Evolutionary conservation across 2,797 vertebrate species (phyloP).

Genomic region (Melanotaenia maccullochi): DNA sequence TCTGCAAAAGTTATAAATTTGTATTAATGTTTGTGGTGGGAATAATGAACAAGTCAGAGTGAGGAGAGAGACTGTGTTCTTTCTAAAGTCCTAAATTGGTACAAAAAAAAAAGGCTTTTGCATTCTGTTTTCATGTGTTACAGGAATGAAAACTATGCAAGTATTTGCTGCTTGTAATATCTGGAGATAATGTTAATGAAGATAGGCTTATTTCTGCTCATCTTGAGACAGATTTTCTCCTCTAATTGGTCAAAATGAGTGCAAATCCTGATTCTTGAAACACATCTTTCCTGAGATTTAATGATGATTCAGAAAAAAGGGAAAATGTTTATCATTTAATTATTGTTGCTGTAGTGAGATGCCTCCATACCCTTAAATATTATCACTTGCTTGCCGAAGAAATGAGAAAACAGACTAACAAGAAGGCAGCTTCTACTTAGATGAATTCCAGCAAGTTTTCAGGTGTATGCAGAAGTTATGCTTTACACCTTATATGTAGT

Average conservation of each 20-base stretch:
- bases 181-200: slow-evolving; percentile 35
- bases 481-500: neutral
- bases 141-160: slow-evolving; percentile 33
- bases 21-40: slow-evolving; percentile 16
- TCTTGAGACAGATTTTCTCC: slow-evolving; percentile 42
- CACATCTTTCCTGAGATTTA: slow-evolving; percentile 34
- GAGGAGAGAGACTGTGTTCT: slow-evolving; percentile 15
- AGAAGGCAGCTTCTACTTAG: neutral
- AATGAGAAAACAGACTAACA: slow-evolving; percentile 8
- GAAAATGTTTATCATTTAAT: slow-evolving; percentile 39
- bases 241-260: slow-evolving; percentile 55
- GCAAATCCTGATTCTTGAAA: slow-evolving; percentile 23
- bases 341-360: neutral
- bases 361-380: slow-evolving; percentile 9
- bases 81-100: slow-evolving; percentile 34
- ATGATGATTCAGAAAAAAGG: slow-evolving; percentile 28
- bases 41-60: slow-evolving; percentile 31
- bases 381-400: slow-evolving; percentile 16
- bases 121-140: slow-evolving; percentile 11
- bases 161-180: slow-evolving; percentile 27
- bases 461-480: neutral
- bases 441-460: neutral
- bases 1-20: slow-evolving; percentile 4
- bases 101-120: neutral
- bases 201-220: slow-evolving; percentile 30